Base-by-base conservation (phyloP, 1,140 invertebrate species). In the Drosophila rufa region DNA sequence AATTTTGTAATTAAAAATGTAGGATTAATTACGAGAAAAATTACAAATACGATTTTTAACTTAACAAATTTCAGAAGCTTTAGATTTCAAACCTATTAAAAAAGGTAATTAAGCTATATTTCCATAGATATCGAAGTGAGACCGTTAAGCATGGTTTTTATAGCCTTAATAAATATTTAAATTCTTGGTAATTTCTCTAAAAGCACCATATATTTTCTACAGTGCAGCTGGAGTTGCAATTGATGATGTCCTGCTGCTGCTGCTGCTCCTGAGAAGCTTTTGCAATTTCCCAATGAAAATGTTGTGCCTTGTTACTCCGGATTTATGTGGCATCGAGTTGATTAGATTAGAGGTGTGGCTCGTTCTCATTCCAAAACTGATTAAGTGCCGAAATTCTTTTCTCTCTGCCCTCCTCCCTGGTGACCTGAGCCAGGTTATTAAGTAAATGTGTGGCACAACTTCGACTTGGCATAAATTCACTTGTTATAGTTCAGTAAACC, bases 361-460 rank as follows among this genome's bases (percentile, higher is more conserved):
- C 27, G 55, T n/a, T 15, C 46, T 46, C 38, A 59, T 36, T 59
- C 55, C n/a, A 14, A 40, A 50, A 6, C 40, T 71, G 66, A 74
- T 74, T 74, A 74, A 71, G 67, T 60, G 46, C 55, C 19, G 46
- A 33, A 33, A 36, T 65, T 43, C 46, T 50, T 68, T 68, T 62
- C 7, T 11, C 4, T 14, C 36, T 14, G 4, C 4, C 3, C 43
- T 2, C 74, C 45, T 19, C 38, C 38, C 75, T 43, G 36, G 47
- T 64, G 60, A 64, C 43, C 60, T 55, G 66, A 86, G 55, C 47
- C 64, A 62, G 80, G 80, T 84, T 87, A 84, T 89, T 89, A 75
- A 89, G 80, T 79, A 84, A 89, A 89, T 80, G 84, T 80, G 9
- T 71, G 83, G 76, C 76, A 60, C 71, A 82, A 77, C 74, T 86